A percentile compares a stretch with the other conserved stretches of the same genome.
phyloP scores from a whole-genome alignment of 2,113 vertebrate genomes.

The Pseudolaguvia tuberculata region DNA sequence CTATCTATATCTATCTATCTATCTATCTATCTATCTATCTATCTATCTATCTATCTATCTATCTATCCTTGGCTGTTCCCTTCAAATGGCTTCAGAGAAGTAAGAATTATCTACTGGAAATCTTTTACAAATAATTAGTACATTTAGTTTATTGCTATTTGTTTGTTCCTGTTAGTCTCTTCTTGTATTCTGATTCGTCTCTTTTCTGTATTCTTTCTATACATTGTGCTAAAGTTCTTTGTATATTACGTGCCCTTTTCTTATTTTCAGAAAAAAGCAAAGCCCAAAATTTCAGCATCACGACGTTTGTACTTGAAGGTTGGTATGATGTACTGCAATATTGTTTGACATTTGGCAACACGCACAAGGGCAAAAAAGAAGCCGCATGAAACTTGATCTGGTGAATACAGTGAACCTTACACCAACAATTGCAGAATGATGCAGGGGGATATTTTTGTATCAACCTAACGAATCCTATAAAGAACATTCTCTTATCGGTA shows the following conservation, averaged over 20 bases:
- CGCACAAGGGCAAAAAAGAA: too few relatives aligned
- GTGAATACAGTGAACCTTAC: too few relatives aligned
- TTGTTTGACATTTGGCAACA: too few relatives aligned
- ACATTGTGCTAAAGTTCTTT: neutral
- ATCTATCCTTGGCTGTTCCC: neutral
- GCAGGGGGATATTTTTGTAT: too few relatives aligned
- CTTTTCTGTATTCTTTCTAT: neutral
- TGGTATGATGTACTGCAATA: neutral
- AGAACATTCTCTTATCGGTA: too few relatives aligned
- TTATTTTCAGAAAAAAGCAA: slow-evolving; percentile 34
- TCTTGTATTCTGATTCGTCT: too few relatives aligned
- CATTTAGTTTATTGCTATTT: neutral
- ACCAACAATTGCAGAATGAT: too few relatives aligned
- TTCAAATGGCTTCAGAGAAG: slow-evolving; percentile 4
- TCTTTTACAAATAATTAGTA: neutral
- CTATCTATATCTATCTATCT: neutral
- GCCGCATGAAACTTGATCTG: too few relatives aligned
- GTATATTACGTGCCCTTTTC: neutral
- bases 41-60: neutral
- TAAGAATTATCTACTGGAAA: neutral
- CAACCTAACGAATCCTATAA: too few relatives aligned
- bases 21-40: neutral
- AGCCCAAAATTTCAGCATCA: slow-evolving; percentile 37
- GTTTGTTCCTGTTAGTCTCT: too few relatives aligned
- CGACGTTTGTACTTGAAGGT: slow-evolving; percentile 39